Base-by-base conservation (phyloP, 2,888 invertebrate genomes). In the Tetragonula carbonaria region DNA sequence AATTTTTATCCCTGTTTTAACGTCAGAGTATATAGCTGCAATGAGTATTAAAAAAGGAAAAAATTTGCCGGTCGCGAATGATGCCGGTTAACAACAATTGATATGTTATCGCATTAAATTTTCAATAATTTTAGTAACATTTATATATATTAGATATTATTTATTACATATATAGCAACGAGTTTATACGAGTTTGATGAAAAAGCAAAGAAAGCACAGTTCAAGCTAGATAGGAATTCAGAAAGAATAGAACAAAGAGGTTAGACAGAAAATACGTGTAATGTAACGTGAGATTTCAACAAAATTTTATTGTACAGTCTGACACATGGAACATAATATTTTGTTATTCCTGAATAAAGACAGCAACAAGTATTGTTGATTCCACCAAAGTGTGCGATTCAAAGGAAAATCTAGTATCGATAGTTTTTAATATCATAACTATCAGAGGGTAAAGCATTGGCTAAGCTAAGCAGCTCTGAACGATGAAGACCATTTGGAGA, bases 391-490 rank as follows among this genome's bases (percentile, higher is more conserved):
- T 13, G 38, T 59, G n/a, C 33, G 63, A 70, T 33, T 38, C 3
- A 18, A 50, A 51, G 18, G 45, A 45, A 63, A 45, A 63, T 50
- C 71, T 86, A 86, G 57, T 87, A 87, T n/a, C 88, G 85, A 45
- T 87, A 86, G 11, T 62, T 62, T 59, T 93, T 93, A 81, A 90
- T 88, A 50, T 92, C 92, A 75, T 91, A 92, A 55, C 87, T 86
- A 33, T 93, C 92, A n/a, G 85, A 68, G 13, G 90, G 89, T 14
- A 88, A 73, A 53, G 88, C 51, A n/a, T 89, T 89, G 1, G 86
- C 72, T 33, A 88, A 38, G 18, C 65, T 68, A 18, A 88, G 65
- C 13, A 75, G n/a, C 23, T 88, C 89, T 0, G 68, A 55, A 4
- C 84, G 84, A 33, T 67, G 63, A 21, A 77, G 65, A 4, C 77